Conservation (phyloP, 2,888 invertebrate genomes). For the Thereva nobilitata region DNA sequence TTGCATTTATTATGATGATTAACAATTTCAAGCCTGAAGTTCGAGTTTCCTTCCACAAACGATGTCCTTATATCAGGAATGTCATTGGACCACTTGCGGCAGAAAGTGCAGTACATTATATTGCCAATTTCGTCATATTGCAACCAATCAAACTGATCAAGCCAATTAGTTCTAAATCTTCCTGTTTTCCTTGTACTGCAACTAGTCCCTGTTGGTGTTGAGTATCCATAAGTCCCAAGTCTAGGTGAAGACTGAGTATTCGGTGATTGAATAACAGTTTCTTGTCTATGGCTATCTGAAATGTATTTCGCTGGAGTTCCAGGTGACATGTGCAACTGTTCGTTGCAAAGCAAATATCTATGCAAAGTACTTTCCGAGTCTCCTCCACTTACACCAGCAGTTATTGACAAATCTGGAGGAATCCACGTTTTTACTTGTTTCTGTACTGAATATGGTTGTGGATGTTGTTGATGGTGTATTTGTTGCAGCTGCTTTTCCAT, state of each 20-base stretch:
- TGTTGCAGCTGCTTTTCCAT: constrained; percentile 46
- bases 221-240: constrained; percentile 18
- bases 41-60: constrained; percentile 76
- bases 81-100: constrained; percentile 72
- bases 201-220: constrained; percentile 26
- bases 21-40: constrained; percentile 76
- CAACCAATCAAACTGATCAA: constrained; percentile 72
- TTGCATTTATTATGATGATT: constrained; percentile 81
- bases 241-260: constrained; percentile 37
- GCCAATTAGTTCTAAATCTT: constrained; percentile 71
- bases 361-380: constrained; percentile 41
- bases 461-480: constrained; percentile 45
- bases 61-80: constrained; percentile 75
- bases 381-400: constrained; percentile 12
- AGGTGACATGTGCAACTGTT: constrained; percentile 17
- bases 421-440: constrained; percentile 44
- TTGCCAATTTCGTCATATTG: constrained; percentile 70
- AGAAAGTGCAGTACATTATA: constrained; percentile 74
- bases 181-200: constrained; percentile 61
- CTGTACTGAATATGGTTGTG: constrained; percentile 29
- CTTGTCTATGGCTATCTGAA: constrained; percentile 40
- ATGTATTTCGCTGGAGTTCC: constrained; percentile 34
- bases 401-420: constrained; percentile 41
- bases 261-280: constrained; percentile 44
- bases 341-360: constrained; percentile 37